These are phyloP conservation scores for Hypomecis atomaria DNA, from an alignment of 2,888 invertebrate genomes.

Conservation along the genomic window DNA sequence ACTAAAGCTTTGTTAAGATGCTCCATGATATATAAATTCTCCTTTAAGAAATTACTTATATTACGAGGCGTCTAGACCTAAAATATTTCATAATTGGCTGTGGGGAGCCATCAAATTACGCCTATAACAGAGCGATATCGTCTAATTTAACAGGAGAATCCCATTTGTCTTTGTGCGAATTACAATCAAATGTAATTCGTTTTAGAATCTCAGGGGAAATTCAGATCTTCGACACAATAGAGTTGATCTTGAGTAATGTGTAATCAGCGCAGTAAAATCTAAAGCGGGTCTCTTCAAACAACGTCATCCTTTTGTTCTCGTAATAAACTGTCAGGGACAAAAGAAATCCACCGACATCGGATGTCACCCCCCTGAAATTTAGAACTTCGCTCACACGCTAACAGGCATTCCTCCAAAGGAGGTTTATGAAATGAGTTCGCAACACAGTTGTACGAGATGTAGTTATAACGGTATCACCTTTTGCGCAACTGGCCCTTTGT, in stretches of 20 bases:
- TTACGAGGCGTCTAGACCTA: slow-evolving; percentile 5
- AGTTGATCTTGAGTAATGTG: slow-evolving; percentile 70
- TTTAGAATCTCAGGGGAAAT: slow-evolving; percentile 64
- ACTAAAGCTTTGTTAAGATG: slow-evolving; percentile 17
- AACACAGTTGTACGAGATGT: slow-evolving; percentile 44
- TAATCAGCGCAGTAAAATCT: slow-evolving; percentile 74
- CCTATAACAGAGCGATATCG: slow-evolving; percentile 41
- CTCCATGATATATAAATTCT: slow-evolving; percentile 14
- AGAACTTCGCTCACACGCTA: slow-evolving; percentile 51
- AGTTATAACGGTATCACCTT: slow-evolving; percentile 48
- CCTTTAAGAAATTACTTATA: slow-evolving; percentile 9
- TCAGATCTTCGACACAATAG: slow-evolving; percentile 69
- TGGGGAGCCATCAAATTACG: slow-evolving; percentile 37
- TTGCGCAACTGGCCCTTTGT: slow-evolving; percentile 35
- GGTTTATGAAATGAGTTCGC: slow-evolving; percentile 58
- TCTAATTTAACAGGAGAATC: slow-evolving; percentile 55
- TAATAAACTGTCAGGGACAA: slow-evolving; percentile 78
- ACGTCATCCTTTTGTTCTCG: slow-evolving; percentile 74
- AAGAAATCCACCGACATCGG: slow-evolving; percentile 73
- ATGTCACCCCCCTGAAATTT: slow-evolving; percentile 69
- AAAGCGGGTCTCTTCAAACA: slow-evolving; percentile 72
- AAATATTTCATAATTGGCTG: slow-evolving; percentile 33
- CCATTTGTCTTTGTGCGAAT: slow-evolving; percentile 58
- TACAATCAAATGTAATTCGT: slow-evolving; percentile 67
- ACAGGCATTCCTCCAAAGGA: slow-evolving; percentile 58